A percentile compares a stretch with the other conserved stretches of the same genome.
Conservation (phyloP, 2,113 vertebrate genomes). For the Hymenochirus boettgeri region DNA sequence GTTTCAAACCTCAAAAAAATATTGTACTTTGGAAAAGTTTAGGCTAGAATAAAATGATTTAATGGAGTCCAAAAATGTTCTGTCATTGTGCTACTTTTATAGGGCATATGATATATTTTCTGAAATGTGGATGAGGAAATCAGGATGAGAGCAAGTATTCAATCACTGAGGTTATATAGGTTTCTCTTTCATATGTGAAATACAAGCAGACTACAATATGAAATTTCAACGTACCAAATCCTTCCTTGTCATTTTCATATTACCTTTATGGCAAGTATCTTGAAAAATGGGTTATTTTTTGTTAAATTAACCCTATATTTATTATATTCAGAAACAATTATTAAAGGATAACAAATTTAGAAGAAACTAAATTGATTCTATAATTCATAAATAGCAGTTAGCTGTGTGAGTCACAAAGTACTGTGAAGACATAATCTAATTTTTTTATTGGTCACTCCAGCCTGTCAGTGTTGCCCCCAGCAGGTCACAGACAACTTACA, state of each 20-base stretch:
- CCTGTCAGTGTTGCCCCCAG: too few species aligned
- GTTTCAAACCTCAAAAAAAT: slow-evolving; percentile 1
- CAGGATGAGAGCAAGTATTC: background rate
- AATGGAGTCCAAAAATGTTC: slow-evolving; percentile 31
- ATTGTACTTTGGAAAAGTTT: slow-evolving; percentile 10
- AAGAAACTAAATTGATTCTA: too few species aligned
- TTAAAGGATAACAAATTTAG: too few species aligned
- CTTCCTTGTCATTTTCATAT: background rate
- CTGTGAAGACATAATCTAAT: too few species aligned
- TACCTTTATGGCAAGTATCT: background rate
- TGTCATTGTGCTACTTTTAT: slow-evolving; percentile 36
- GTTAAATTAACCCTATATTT: too few species aligned
- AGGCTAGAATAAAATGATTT: slow-evolving; percentile 24
- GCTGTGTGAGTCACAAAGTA: too few species aligned
- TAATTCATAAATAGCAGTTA: too few species aligned
- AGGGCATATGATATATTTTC: slow-evolving; percentile 23
- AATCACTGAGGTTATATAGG: slow-evolving; percentile 36
- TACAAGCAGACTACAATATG: slow-evolving; percentile 7
- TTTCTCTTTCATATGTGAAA: slow-evolving; percentile 28
- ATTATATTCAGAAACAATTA: too few species aligned
- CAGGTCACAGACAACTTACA: too few species aligned
- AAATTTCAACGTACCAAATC: background rate
- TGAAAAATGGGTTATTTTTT: too few species aligned
- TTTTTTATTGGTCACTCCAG: too few species aligned
- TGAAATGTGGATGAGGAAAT: slow-evolving; percentile 15